Evolutionary conservation across 2,113 vertebrate genomes (phyloP).

Genomic region (Ondatra zibethicus): DNA sequence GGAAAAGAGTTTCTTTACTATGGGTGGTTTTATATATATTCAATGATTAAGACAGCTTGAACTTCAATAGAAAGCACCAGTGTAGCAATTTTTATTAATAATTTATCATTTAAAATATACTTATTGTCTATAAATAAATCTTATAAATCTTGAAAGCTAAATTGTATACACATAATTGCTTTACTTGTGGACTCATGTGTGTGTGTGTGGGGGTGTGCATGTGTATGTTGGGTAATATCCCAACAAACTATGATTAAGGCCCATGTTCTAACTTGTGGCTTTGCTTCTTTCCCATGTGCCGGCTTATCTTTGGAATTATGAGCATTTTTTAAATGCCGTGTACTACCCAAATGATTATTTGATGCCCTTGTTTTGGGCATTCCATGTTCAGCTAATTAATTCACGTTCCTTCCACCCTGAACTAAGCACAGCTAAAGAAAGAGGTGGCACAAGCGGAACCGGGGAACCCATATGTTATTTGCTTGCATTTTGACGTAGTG

Average conservation of each 20-base stretch:
- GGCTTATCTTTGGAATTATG: slow-evolving; percentile 27
- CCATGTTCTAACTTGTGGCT: neutral
- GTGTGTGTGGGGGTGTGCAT: neutral
- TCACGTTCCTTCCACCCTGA: neutral
- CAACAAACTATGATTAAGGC: slow-evolving; percentile 17
- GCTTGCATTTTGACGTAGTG: slow-evolving; percentile 62
- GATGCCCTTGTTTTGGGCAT: neutral
- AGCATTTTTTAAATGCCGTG: neutral
- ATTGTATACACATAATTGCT: neutral
- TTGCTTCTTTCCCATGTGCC: neutral
- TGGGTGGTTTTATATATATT: neutral
- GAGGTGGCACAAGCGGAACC: neutral
- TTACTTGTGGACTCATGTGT: neutral
- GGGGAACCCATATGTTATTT: slow-evolving; percentile 72
- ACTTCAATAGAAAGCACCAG: neutral
- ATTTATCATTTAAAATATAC: neutral
- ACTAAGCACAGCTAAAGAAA: slow-evolving; percentile 33
- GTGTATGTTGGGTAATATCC: neutral
- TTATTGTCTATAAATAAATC: neutral
- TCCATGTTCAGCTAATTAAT: slow-evolving; percentile 1
- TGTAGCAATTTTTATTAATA: neutral
- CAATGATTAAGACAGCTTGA: neutral
- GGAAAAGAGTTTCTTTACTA: neutral
- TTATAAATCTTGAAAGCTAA: neutral
- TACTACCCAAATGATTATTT: slow-evolving; percentile 6